Conservation (phyloP, 2,888 invertebrate genomes). For the Cyrtodaria siliqua region DNA sequence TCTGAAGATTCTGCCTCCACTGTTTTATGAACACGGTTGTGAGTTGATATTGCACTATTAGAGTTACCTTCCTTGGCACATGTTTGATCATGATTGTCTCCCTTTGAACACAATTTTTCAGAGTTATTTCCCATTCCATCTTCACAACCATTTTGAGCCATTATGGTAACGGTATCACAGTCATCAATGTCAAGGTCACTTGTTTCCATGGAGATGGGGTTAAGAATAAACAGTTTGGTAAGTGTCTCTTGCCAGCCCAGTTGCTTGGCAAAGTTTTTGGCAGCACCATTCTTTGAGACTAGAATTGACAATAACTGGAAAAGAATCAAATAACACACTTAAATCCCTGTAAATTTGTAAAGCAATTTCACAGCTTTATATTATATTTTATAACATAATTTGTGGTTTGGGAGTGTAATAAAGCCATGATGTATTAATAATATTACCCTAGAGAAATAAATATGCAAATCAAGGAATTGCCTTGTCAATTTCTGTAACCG, state of each 20-base stretch:
- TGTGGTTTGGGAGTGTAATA: too few species aligned
- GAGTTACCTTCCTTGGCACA: constrained; percentile 4
- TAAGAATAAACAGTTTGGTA: constrained; percentile 78
- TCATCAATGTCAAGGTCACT: constrained; percentile 28
- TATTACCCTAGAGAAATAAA: too few species aligned
- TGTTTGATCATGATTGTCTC: neutral
- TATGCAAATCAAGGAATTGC: too few species aligned
- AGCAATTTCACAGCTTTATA: too few species aligned
- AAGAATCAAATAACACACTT: neutral
- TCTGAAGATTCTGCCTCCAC: constrained; percentile 6
- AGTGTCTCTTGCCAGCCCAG: constrained; percentile 88
- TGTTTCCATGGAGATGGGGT: constrained; percentile 38
- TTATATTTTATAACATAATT: too few species aligned
- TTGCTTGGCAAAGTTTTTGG: constrained; percentile 83
- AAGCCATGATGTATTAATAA: too few species aligned
- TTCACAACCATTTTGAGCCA: constrained; percentile 22
- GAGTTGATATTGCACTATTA: constrained; percentile 17
- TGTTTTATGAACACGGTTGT: constrained; percentile 22
- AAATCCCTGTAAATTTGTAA: too few species aligned
- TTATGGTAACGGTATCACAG: constrained; percentile 36
- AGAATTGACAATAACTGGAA: constrained; percentile 79
- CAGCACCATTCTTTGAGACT: constrained; percentile 77
- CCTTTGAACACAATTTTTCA: constrained; percentile 12
- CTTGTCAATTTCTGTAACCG: too few species aligned
- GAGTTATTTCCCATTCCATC: constrained; percentile 33